phyloP scores from a whole-genome alignment of 2,113 vertebrate species.

The Rousettus leschenaultii region DNA sequence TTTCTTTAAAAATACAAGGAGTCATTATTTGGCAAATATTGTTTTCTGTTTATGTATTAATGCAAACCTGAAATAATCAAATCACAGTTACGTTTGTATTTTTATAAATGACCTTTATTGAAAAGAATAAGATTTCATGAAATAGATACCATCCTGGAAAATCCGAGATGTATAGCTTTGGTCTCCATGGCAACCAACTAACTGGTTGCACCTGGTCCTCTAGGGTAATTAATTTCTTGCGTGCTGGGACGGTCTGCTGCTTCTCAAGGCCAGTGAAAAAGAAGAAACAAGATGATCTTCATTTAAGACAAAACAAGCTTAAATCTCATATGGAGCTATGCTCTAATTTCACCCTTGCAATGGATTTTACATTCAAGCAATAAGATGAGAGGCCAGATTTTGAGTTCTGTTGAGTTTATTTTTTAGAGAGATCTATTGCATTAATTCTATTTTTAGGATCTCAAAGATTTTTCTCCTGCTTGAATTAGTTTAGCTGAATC shows the following conservation, averaged over 20 bases:
- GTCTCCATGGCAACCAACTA: constrained; percentile 59
- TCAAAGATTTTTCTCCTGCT: constrained; percentile 77
- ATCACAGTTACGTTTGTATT: not conserved
- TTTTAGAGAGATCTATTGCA: constrained; percentile 52
- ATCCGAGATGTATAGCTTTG: constrained; percentile 26
- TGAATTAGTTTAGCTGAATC: constrained; percentile 76
- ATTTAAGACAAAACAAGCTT: constrained; percentile 40
- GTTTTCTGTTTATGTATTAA: not conserved
- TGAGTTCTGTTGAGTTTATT: not conserved
- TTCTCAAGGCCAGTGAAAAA: not conserved
- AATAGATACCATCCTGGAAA: constrained; percentile 47
- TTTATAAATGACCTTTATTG: constrained; percentile 30
- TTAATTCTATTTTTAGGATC: constrained; percentile 80
- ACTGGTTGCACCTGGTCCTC: constrained; percentile 56
- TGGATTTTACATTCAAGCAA: not conserved
- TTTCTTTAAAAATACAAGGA: not conserved
- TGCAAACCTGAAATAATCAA: not conserved
- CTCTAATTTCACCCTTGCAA: not conserved
- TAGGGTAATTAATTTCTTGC: constrained; percentile 63
- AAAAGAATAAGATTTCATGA: constrained; percentile 47
- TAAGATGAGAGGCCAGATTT: not conserved
- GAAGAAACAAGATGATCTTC: constrained; percentile 26
- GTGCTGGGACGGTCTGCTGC: not conserved
- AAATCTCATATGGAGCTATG: not conserved
- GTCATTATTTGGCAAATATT: not conserved